Evolutionary conservation across 2,797 vertebrate species (phyloP), one percentile per base, ranked within the genome.

Genomic region (Lateolabrax maculatus): DNA sequence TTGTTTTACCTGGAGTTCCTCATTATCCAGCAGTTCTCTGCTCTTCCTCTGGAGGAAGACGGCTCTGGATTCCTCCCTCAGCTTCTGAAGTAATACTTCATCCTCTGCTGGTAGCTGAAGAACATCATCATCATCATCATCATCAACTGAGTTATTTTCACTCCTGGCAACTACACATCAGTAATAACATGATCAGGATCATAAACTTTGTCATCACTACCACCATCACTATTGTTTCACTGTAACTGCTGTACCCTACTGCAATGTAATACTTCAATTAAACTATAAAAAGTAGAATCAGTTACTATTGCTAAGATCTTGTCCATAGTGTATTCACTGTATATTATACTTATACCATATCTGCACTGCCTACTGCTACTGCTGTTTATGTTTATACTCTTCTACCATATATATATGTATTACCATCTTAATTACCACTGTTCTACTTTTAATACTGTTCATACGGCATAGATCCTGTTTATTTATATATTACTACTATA

Each of bases 31-130:
- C 12, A 99, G 94, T 72, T 99, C 98, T 87, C 98, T 95, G 90
- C 98, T 99, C 93, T 99, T 99, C 84, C 98, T 97, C 93, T 99
- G 98, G 56, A 99, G 95, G 90, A 99, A 99, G n/a, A 99, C 98
- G 0, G 98, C 98, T 94, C 98, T 96, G 44, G 98, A 99, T 92
- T 99, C 98, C 88, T 99, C 98, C 90, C 98, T 95, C 88, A 99
- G 92, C 84, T 99, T 99, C 89, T 99, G 98, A 70, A 98, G 96
- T 79, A 99, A 93, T 23, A 98, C 90, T 93, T 99, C 98, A 94
- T 99, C 98, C 89, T 99, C 98, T 63, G 97, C 97, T 78, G 98
- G 98, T 49, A 99, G 88, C 98, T 99, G 90, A 55, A 94, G 2
- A 63, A 34, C n/a, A 75, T 3, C 3, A 44, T 2, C 51, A 65